Evolutionary conservation across 2,888 invertebrate genomes (phyloP).

Genomic region (Ashinkailepas kermadecensis): DNA sequence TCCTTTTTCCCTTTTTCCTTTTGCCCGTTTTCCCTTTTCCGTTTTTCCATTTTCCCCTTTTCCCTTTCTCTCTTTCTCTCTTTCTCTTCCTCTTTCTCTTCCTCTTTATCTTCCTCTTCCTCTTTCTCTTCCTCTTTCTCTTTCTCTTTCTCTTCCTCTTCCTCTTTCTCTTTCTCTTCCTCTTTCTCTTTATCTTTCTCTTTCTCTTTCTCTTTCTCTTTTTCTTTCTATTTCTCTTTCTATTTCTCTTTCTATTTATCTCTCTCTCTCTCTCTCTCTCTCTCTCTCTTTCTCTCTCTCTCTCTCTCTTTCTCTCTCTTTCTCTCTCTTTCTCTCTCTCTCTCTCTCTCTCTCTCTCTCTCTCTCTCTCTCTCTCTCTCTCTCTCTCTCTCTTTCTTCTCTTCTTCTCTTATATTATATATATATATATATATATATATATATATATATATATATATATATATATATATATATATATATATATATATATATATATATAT

Average conservation of each 20-base stretch:
- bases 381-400: background rate
- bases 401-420: too few relatives aligned
- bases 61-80: background rate
- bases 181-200: background rate
- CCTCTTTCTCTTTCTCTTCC: background rate
- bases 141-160: background rate
- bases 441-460: background rate
- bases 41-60: background rate
- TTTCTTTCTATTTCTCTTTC: too few relatives aligned
- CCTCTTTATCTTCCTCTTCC: background rate
- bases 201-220: background rate
- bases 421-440: constrained; percentile 4
- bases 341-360: too few relatives aligned
- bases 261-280: too few relatives aligned
- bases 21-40: background rate
- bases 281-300: too few relatives aligned
- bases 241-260: too few relatives aligned
- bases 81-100: background rate
- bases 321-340: too few relatives aligned
- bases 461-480: background rate
- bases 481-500: background rate
- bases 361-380: too few relatives aligned
- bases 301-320: too few relatives aligned
- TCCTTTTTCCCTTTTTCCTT: background rate
- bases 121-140: background rate